These are phyloP conservation scores for Aporophyla nigra DNA, from an alignment of 2,888 invertebrate genomes.

Conservation along the genomic window DNA sequence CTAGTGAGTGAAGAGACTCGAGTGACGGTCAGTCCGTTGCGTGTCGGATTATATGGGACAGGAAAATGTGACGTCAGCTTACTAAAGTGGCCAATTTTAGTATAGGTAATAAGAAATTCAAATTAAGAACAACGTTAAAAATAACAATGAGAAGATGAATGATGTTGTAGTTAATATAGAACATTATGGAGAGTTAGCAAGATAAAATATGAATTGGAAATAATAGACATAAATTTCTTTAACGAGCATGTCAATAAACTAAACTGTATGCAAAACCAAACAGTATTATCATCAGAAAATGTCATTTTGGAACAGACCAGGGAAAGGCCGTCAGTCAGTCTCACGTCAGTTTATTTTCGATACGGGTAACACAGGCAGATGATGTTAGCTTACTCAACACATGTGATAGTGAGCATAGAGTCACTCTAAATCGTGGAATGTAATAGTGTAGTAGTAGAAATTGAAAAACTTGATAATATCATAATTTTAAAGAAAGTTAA, in stretches of 20 bases:
- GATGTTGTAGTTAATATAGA: background rate
- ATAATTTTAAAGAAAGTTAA: background rate
- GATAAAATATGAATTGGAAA: background rate
- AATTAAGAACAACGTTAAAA: too few relatives aligned
- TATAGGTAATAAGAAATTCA: background rate
- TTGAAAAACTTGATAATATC: background rate
- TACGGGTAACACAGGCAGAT: background rate
- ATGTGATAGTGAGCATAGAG: background rate
- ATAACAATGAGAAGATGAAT: background rate
- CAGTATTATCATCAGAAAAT: background rate
- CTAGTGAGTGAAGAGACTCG: background rate
- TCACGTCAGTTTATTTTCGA: background rate
- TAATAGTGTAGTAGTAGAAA: too few relatives aligned
- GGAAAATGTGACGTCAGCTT: background rate
- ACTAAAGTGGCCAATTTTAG: background rate
- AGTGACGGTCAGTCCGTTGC: background rate
- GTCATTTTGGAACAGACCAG: background rate
- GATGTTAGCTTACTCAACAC: background rate
- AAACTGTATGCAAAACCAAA: background rate
- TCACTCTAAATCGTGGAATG: background rate
- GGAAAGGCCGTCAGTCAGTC: background rate
- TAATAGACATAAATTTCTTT: too few relatives aligned
- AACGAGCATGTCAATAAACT: too few relatives aligned
- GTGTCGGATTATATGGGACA: constrained; percentile 3
- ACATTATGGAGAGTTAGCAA: background rate